These are phyloP conservation scores for Xiphorhynchus elegans DNA, from an alignment of 2,113 vertebrate species.

Conservation along the genomic window DNA sequence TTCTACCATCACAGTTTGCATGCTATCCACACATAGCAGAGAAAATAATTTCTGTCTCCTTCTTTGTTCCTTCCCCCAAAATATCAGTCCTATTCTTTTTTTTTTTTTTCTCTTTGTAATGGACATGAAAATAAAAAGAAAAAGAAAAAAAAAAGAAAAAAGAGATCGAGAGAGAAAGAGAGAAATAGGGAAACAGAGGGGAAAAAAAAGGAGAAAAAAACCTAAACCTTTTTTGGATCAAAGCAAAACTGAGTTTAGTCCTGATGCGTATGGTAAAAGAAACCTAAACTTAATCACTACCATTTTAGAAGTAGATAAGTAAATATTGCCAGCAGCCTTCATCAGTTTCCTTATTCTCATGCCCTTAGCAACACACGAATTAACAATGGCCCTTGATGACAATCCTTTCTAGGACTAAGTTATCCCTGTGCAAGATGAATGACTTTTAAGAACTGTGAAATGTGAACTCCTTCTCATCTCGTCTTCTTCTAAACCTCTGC, in stretches of 20 bases:
- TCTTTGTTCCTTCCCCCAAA: neutral
- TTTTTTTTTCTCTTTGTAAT: neutral
- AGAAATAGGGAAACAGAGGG: neutral
- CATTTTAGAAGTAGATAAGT: neutral
- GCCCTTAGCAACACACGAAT: neutral
- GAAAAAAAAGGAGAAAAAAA: fast-evolving
- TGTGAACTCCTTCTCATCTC: neutral
- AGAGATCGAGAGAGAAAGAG: no score
- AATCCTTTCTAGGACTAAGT: neutral
- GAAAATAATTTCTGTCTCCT: neutral
- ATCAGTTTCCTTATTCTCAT: neutral
- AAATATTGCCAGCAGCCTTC: neutral
- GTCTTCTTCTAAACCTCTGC: neutral
- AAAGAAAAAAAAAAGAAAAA: neutral
- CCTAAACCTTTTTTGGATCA: neutral
- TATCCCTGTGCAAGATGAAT: neutral
- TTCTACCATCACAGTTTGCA: neutral
- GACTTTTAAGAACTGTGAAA: neutral
- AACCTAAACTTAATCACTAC: neutral
- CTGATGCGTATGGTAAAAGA: neutral
- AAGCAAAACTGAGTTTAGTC: neutral
- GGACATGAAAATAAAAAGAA: neutral
- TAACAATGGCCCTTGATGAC: neutral
- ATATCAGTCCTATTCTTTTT: fast-evolving
- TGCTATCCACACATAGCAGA: neutral